phyloP scores from a whole-genome alignment of 2,113 vertebrate genomes.

The Upupa epops region DNA sequence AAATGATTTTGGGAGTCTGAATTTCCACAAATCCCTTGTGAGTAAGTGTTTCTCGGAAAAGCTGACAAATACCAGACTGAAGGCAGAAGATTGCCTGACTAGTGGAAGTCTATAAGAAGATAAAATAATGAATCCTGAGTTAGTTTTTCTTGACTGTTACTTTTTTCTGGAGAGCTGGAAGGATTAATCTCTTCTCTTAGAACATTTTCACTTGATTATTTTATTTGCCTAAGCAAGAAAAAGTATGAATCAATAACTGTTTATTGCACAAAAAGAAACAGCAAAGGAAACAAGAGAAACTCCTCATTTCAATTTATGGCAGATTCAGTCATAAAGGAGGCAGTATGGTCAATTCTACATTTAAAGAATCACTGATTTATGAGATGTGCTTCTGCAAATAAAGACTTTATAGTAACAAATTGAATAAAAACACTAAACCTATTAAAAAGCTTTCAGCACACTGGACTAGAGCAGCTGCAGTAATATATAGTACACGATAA shows the following conservation, averaged over 20 bases:
- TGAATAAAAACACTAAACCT: background rate
- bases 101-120: slow-evolving; percentile 87
- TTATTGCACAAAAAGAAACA: background rate
- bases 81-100: slow-evolving; percentile 93
- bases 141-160: background rate
- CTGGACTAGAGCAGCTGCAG: background rate
- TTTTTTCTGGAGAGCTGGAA: slow-evolving; percentile 5
- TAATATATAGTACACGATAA: background rate
- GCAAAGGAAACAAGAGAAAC: background rate
- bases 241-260: background rate
- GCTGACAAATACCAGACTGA: slow-evolving; percentile 92
- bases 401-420: slow-evolving; percentile 1
- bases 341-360: background rate
- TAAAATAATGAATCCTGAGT: slow-evolving; percentile 30
- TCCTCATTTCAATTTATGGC: background rate
- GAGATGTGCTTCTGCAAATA: slow-evolving; percentile 20
- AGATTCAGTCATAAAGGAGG: background rate
- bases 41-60: slow-evolving; percentile 93
- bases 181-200: background rate
- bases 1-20: slow-evolving; percentile 98
- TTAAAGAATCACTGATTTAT: background rate
- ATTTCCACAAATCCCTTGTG: slow-evolving; percentile 96
- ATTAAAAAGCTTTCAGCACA: slow-evolving; percentile 33
- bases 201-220: background rate
- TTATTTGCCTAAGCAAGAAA: background rate